Base-by-base conservation (phyloP, 2,888 invertebrate species). In the Diogma glabrata region DNA sequence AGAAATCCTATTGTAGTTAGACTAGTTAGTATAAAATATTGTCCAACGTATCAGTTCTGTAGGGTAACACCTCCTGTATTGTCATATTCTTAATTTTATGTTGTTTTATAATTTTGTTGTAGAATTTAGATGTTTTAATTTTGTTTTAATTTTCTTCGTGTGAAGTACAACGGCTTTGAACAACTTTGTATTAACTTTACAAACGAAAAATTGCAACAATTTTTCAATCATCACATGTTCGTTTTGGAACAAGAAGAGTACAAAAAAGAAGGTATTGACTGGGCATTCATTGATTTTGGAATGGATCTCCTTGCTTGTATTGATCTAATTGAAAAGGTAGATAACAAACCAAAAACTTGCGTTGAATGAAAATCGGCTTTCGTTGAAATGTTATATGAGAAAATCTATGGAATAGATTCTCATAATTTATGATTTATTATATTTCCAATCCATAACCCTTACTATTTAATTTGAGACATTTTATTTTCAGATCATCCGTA, bases 191-290 rank as follows among this genome's bases (percentile, higher is more conserved):
- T 94, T 82, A 94, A 94, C 81, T 94, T 94, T 79, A 94, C 93
- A 74, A 94, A 94, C 73, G 93, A 94, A 78, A 90, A 92, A 75
- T 81, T 94, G 66, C 94, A 95, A 77, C 94, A 94, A 74, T 94
- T 93, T 83, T 94, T 94, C 86, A 94, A 94, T 77, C 93, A 94
- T 70, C 88, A 94, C 82, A 94, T 94, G 93, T 94, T 94, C 75
- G 91, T 94, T 64, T 82, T 94, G 63, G 93, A 94, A 73, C 93
- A 94, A 84, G 93, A 94, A 73, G 93, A 93, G 72, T 94, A 94
- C 79, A 87, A 88, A 73, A 81, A 75, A 65, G 93, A 94, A 73
- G 93, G 93, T 69, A 93, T 94, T 75, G 79, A 88, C 67, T 95
- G 94, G 94, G 79, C 80, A 61, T 94, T 94, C 79, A 94, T 94